phyloP scores from a whole-genome alignment of 2,113 vertebrate genomes.

The Platichthys stellatus region DNA sequence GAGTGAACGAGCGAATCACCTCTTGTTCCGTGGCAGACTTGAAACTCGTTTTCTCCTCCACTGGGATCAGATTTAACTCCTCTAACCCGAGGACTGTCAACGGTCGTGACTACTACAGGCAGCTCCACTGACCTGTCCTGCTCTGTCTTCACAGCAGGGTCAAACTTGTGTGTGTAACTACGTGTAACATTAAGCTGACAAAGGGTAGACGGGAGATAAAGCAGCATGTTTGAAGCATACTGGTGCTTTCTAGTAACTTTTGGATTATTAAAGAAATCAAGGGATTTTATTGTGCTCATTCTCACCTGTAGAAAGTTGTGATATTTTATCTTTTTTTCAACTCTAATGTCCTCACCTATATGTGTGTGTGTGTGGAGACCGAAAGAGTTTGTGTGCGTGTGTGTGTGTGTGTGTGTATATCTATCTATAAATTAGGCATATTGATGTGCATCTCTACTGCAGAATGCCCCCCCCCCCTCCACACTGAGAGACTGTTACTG shows the following conservation, averaged over 20 bases:
- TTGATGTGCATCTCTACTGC: constrained; percentile 72
- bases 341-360: constrained; percentile 37
- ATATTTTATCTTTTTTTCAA: constrained; percentile 45
- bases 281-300: constrained; percentile 59
- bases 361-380: constrained; percentile 29
- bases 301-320: constrained; percentile 63
- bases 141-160: constrained; percentile 53
- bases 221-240: constrained; percentile 65
- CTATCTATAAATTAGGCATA: constrained; percentile 43
- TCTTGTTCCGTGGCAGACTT: constrained; percentile 36
- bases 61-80: constrained; percentile 53
- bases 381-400: constrained; percentile 6
- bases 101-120: constrained; percentile 30
- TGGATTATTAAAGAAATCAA: constrained; percentile 53
- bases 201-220: constrained; percentile 37
- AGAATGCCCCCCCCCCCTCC: constrained; percentile 24
- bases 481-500: constrained; percentile 39
- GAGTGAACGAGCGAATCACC: constrained; percentile 29
- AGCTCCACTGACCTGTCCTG: constrained; percentile 50
- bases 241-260: constrained; percentile 67
- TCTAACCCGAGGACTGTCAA: constrained; percentile 54
- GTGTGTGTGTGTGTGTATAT: constrained; percentile 5
- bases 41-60: constrained; percentile 41
- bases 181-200: constrained; percentile 50
- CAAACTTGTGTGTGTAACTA: constrained; percentile 57